Base-by-base conservation (phyloP, 2,113 vertebrate species). In the Haplochromis vanheusdeni region DNA sequence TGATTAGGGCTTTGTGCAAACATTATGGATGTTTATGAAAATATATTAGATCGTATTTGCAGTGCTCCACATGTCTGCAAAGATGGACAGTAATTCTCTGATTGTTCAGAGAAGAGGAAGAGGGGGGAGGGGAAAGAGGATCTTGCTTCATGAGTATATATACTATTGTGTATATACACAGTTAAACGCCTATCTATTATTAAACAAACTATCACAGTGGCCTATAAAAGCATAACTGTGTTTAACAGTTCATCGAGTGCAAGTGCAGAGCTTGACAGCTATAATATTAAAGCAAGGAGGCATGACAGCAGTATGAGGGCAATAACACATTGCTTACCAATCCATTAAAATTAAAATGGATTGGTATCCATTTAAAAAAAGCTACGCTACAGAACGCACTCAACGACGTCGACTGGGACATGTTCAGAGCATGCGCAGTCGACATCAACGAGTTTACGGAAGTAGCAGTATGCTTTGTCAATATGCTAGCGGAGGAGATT, bases 31-130 rank as follows among this genome's bases (percentile, higher is more conserved):
- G 28, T 26, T 92, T 90, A 92, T 92, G 82, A 77, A 87, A 87
- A 93, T 91, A 80, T 87, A 88, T 87, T 89, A 68, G 77, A 91
- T 87, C 52, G 35, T 93, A 90, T 94, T 94, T 91, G 90, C 92
- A 91, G 62, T 75, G 58, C 77, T 85, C 83, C 16, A 81, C 91
- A 89, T 70, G 92, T 90, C 84, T 91, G 31, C 60, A 84, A 83
- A 92, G 54, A 94, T 84, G 82, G 70, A 83, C 26, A 11, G 79
- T 94, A 94, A 95, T 93, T 93, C 86, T 92, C 82, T 89, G 86
- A 89, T 92, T 92, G 73, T 88, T 90, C 79, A 5, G 82, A 85
- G 4, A n/a, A 35, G 60, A 86, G 83, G 47, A 83, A 88, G 90
- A 1, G 88, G 79, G 91, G 91, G 89, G 92, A 58, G 54, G 70